phyloP scores from a whole-genome alignment of 2,888 invertebrate genomes.

The Salticus scenicus region DNA sequence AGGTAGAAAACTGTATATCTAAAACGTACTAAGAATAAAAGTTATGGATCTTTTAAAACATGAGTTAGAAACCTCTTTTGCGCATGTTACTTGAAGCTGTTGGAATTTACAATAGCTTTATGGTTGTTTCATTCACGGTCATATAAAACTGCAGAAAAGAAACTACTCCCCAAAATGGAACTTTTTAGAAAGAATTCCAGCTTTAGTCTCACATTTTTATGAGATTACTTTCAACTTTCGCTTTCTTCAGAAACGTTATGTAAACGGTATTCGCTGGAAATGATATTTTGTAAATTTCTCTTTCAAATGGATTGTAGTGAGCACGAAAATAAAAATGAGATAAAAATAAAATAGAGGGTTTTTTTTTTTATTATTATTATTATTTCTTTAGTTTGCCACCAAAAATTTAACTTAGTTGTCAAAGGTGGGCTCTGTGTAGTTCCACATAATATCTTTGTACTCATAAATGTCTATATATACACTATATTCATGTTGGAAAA shows the following conservation, averaged over 20 bases:
- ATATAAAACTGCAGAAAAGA: slow-evolving; percentile 23
- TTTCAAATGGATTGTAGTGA: background rate
- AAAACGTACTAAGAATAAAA: background rate
- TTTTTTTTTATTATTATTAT: no score
- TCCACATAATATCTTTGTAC: no score
- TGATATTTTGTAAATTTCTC: background rate
- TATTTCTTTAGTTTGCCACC: no score
- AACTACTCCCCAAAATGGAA: slow-evolving; percentile 56
- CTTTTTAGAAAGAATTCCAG: background rate
- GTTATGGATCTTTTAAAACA: slow-evolving; percentile 6
- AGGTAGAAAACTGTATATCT: background rate
- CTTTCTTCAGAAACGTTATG: background rate
- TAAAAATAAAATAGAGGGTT: no score
- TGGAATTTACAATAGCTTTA: slow-evolving; percentile 32
- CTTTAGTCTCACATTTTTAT: background rate
- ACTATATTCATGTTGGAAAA: no score
- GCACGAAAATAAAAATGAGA: no score
- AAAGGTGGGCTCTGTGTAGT: no score
- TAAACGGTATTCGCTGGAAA: background rate
- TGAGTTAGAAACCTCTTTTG: slow-evolving; percentile 24
- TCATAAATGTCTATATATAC: no score
- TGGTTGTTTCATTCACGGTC: slow-evolving; percentile 33
- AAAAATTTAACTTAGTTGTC: no score
- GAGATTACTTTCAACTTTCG: background rate
- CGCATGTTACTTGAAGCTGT: slow-evolving; percentile 8